Percentiles rank a stretch among this genome's conserved stretches.
Evolutionary conservation across 2,113 vertebrate species (phyloP).

Genomic region (Corynorhinus townsendii): DNA sequence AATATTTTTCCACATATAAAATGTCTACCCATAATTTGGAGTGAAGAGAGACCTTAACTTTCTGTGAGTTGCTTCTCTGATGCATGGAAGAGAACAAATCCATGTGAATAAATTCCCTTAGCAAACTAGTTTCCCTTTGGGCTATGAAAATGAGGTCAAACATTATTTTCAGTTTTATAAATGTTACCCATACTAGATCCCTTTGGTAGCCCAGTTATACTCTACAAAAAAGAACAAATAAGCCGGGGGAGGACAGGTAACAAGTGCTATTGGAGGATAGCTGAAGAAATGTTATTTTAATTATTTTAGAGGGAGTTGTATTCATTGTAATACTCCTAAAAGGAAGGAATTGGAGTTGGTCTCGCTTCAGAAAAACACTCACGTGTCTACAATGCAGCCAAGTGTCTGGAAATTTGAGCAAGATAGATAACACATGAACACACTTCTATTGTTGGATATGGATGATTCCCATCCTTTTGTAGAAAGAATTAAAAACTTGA

Average conservation of each 20-base stretch:
- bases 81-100: background rate
- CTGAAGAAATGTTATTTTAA: background rate
- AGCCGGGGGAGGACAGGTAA: background rate
- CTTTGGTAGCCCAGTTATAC: background rate
- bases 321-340: background rate
- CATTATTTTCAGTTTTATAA: background rate
- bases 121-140: background rate
- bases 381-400: background rate
- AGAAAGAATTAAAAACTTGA: background rate
- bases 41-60: background rate
- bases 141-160: background rate
- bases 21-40: background rate
- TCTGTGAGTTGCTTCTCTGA: background rate
- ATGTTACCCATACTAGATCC: background rate
- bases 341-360: background rate
- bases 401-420: background rate
- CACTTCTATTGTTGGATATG: background rate
- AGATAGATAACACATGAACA: background rate
- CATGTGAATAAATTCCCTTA: background rate
- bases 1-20: background rate
- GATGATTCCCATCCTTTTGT: background rate
- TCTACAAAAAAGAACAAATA: constrained; percentile 9
- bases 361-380: background rate
- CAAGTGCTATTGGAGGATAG: background rate
- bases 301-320: background rate